Conservation (phyloP, 1,140 invertebrate genomes). For the Lucilia sericata region DNA sequence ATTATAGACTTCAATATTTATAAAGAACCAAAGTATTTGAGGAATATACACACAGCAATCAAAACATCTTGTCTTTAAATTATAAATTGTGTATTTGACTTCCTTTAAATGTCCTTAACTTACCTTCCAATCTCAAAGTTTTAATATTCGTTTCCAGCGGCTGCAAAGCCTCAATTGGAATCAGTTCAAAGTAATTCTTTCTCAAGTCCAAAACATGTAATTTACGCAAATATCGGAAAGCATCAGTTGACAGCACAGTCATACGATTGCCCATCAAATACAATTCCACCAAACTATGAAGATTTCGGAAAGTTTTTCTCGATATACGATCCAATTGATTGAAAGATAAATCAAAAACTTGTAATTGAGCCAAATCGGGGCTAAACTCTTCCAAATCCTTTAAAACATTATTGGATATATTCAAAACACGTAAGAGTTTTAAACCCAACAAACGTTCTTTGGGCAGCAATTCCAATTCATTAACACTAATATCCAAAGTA, state of each 20-base stretch:
- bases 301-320: constrained; percentile 80
- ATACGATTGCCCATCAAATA: constrained; percentile 87
- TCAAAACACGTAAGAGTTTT: constrained; percentile 77
- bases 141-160: constrained; percentile 85
- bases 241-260: constrained; percentile 80
- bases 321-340: constrained; percentile 85
- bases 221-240: constrained; percentile 84
- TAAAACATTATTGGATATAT: constrained; percentile 85
- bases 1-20: too few relatives aligned
- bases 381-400: constrained; percentile 88
- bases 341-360: constrained; percentile 84
- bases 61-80: too few relatives aligned
- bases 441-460: constrained; percentile 87
- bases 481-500: constrained; percentile 85
- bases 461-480: constrained; percentile 86
- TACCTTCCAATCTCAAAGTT: constrained; percentile 82
- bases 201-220: constrained; percentile 84
- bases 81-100: too few relatives aligned
- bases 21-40: too few relatives aligned
- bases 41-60: too few relatives aligned
- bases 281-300: constrained; percentile 80
- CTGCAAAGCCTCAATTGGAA: constrained; percentile 81
- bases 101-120: constrained; percentile 52
- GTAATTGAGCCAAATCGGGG: constrained; percentile 79
- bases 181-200: constrained; percentile 84